Evolutionary conservation across 2,888 invertebrate species (phyloP).

Genomic region (Caenorhabditis sp.): DNA sequence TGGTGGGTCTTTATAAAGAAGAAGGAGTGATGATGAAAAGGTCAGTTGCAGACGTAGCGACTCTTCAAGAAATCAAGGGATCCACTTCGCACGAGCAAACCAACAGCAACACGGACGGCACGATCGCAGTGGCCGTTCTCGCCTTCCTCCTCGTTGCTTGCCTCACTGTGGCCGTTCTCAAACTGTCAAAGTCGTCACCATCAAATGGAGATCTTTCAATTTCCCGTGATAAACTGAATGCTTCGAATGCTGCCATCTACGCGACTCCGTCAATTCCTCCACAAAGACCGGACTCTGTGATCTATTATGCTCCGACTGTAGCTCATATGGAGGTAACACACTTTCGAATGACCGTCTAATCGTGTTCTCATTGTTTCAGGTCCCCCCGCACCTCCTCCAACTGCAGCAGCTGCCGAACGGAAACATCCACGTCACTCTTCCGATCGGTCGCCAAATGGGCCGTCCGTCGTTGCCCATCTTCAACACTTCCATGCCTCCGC

Average conservation of each 20-base stretch:
- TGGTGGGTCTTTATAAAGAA: conserved; percentile 54
- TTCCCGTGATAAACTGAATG: conserved; percentile 53
- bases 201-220: conserved; percentile 42
- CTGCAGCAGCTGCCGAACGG: conserved; percentile 74
- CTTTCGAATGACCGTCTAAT: too few relatives aligned
- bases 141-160: conserved; percentile 64
- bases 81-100: conserved; percentile 36
- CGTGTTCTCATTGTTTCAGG: conserved; percentile 42
- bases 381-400: conserved; percentile 71
- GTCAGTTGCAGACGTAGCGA: conserved; percentile 63
- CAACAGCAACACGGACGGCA: conserved; percentile 51
- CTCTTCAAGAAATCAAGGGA: conserved; percentile 68
- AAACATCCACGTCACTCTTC: conserved; percentile 74
- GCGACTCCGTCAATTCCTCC: conserved; percentile 65
- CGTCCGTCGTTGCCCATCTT: conserved; percentile 64
- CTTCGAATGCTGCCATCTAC: conserved; percentile 63
- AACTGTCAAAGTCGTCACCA: conserved; percentile 40
- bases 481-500: conserved; percentile 50
- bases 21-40: too few relatives aligned
- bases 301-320: conserved; percentile 67
- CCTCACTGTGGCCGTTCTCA: conserved; percentile 62
- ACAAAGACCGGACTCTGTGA: conserved; percentile 63
- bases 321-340: conserved; percentile 67
- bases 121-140: conserved; percentile 60
- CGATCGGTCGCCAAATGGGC: conserved; percentile 64